These are phyloP conservation scores for Hecatera dysodea DNA, from an alignment of 2,888 invertebrate genomes.

Conservation along the genomic window DNA sequence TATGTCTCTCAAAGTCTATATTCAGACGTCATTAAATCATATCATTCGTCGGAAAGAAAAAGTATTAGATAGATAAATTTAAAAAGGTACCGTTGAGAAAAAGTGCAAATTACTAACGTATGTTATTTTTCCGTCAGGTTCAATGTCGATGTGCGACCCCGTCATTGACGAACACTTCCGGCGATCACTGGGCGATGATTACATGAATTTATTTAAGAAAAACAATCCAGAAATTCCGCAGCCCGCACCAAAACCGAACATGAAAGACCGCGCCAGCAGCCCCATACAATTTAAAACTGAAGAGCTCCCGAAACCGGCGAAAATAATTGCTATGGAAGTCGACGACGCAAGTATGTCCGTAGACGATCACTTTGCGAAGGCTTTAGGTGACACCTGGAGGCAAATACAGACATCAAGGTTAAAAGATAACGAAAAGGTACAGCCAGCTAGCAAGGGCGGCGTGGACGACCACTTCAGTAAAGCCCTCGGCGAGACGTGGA, in stretches of 20 bases:
- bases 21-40: neutral
- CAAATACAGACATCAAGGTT: slow-evolving; percentile 92
- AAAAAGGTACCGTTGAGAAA: no score
- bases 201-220: slow-evolving; percentile 93
- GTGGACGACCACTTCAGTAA: slow-evolving; percentile 98
- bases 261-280: slow-evolving; percentile 88
- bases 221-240: slow-evolving; percentile 79
- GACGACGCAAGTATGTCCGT: slow-evolving; percentile 92
- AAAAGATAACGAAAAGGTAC: slow-evolving; percentile 84
- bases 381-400: slow-evolving; percentile 96
- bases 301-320: slow-evolving; percentile 81
- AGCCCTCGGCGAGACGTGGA: slow-evolving; percentile 96
- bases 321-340: slow-evolving; percentile 91
- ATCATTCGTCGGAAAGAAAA: neutral
- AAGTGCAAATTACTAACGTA: neutral
- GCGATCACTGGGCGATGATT: slow-evolving; percentile 96
- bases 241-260: slow-evolving; percentile 84
- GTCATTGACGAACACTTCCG: slow-evolving; percentile 99
- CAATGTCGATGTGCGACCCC: slow-evolving; percentile 95
- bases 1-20: no score
- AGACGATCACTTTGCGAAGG: slow-evolving; percentile 98
- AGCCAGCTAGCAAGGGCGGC: slow-evolving; percentile 77
- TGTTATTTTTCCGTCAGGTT: slow-evolving; percentile 85
- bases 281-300: slow-evolving; percentile 86
- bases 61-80: no score